These are phyloP conservation scores for Sarcoramphus papa DNA, from an alignment of 2,797 vertebrate species.

Conservation along the genomic window DNA sequence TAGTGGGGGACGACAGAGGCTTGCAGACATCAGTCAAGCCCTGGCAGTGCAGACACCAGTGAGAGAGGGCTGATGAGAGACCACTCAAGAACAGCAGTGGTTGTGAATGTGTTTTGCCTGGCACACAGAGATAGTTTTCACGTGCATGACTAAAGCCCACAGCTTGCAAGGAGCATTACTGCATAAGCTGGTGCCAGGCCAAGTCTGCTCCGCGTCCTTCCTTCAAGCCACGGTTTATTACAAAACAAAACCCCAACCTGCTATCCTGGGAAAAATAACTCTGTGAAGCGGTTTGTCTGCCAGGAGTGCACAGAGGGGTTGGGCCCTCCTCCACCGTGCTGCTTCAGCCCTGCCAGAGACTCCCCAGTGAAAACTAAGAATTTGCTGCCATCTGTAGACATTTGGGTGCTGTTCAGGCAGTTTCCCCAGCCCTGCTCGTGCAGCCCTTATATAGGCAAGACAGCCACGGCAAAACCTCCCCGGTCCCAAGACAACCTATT, in stretches of 20 bases:
- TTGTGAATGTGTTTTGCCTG: background rate
- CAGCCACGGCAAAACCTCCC: background rate
- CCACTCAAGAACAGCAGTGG: background rate
- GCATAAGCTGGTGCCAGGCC: background rate
- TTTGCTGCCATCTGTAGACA: constrained; percentile 65
- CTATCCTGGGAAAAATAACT: background rate
- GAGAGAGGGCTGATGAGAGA: background rate
- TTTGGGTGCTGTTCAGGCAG: background rate
- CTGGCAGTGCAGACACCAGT: background rate
- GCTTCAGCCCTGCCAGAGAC: background rate
- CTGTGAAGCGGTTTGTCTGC: background rate
- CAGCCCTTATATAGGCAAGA: constrained; percentile 48
- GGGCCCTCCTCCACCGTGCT: background rate
- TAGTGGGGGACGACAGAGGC: accelerated
- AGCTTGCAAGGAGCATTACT: background rate
- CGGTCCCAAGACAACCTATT: background rate
- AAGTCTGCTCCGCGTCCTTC: background rate
- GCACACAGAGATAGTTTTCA: background rate
- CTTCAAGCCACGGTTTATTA: background rate
- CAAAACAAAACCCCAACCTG: background rate
- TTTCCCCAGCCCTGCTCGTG: background rate
- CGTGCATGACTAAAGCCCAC: background rate
- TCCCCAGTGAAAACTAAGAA: background rate
- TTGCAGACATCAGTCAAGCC: background rate
- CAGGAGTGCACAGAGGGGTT: background rate